Evolutionary conservation across 2,888 invertebrate genomes (phyloP).

Genomic region (Cataglyphis cursor): DNA sequence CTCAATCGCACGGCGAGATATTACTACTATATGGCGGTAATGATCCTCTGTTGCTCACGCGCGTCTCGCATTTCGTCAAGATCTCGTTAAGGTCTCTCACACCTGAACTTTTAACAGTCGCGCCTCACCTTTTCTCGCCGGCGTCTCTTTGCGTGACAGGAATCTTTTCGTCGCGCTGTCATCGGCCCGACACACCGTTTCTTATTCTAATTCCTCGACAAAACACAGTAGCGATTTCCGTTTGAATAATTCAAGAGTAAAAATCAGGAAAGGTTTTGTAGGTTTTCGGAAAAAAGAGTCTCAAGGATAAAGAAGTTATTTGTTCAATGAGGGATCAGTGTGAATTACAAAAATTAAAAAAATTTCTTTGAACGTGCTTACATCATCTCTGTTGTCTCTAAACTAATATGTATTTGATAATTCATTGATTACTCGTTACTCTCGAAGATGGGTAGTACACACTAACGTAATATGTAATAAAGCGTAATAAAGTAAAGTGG

Average conservation of each 20-base stretch:
- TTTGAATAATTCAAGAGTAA: neutral
- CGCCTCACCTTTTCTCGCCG: constrained; percentile 27
- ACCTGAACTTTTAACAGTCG: constrained; percentile 45
- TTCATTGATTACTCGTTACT: neutral
- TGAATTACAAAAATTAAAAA: neutral
- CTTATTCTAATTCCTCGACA: neutral
- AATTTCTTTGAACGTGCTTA: neutral
- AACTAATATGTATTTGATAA: neutral
- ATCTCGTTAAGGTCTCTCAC: constrained; percentile 41
- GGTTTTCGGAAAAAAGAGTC: neutral
- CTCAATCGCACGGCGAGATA: constrained; percentile 43
- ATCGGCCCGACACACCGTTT: neutral
- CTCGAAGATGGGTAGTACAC: neutral
- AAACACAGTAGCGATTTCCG: neutral
- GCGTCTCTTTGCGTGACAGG: neutral
- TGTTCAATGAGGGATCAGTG: neutral
- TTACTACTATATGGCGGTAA: constrained; percentile 22
- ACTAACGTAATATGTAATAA: neutral
- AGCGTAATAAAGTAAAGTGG: neutral
- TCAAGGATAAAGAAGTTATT: constrained; percentile 1
- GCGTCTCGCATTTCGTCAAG: constrained; percentile 28
- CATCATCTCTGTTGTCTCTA: neutral
- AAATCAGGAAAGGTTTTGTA: neutral
- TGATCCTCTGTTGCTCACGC: neutral
- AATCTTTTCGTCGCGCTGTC: neutral